Evolutionary conservation across 1,140 invertebrate genomes (phyloP), one percentile per base, ranked within the genome.

Genomic region (Pogonus chalceus): DNA sequence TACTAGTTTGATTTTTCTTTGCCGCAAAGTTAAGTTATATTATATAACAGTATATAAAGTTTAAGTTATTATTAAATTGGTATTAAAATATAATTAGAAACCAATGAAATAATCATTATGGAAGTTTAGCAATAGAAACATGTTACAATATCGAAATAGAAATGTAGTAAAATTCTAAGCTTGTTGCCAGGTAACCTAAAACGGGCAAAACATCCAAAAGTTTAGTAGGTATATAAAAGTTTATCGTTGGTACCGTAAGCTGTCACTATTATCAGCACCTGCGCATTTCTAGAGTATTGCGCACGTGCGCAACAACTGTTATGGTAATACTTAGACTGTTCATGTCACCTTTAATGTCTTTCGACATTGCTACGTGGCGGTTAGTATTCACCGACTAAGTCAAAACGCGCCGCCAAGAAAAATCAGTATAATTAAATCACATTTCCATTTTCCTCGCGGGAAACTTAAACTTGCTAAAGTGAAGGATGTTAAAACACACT

Each of bases 231-330:
- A 49, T 22, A 23, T 49, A 23, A 49, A 22, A 49, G 9, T 22
- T 49, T 22, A 49, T 49, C 22, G 22, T 23, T 20, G 47, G 47
- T 18, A 49, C 22, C 47, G 47, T 49, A 12, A 49, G 22, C 47
- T 49, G 20, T 49, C 22, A 49, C 47, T 49, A 49, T 49, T 49
- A 49, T 49, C 47, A 49, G 47, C 47, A 49, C 47, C 47, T 49
- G 47, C 22, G 47, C 22, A 18, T 49, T 20, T 23, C 47, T 10
- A 43, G 37, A 10, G 37, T 43, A 16, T 16, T 7, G 9, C 18
- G 37, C 37, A 43, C 37, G 37, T 43, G 37, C 37, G 18, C 37
- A 43, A 43, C 37, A 43, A 43, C 37, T 43, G 37, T 43, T 43
- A 43, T 43, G 37, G 37, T 43, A 43, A 43, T 43, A 43, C 37